Evolutionary conservation across 2,888 invertebrate genomes (phyloP).

Genomic region (Thereva unica): DNA sequence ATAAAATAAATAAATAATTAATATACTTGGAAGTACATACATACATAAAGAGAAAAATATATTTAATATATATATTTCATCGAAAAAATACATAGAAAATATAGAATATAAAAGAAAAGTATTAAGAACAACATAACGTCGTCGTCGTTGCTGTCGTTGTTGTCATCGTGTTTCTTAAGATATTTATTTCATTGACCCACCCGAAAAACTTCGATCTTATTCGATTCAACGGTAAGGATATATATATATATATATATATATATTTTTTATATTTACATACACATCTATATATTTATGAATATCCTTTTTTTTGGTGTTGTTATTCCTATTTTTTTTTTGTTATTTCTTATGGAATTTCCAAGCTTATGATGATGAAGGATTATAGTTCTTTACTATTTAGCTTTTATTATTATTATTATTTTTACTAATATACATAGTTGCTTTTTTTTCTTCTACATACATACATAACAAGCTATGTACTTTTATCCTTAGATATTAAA

Average conservation of each 20-base stretch:
- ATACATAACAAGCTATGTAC: too few species aligned
- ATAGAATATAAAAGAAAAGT: slow-evolving; percentile 9
- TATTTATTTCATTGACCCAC: slow-evolving; percentile 45
- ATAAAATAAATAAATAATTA: too few species aligned
- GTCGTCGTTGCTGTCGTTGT: too few species aligned
- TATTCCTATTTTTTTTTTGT: slow-evolving; percentile 14
- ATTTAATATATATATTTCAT: background rate
- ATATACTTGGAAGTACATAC: too few species aligned
- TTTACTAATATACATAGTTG: too few species aligned
- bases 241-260: background rate
- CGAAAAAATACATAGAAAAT: slow-evolving; percentile 22
- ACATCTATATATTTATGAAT: too few species aligned
- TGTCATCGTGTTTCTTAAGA: slow-evolving; percentile 38
- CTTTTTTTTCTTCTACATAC: too few species aligned
- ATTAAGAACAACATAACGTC: background rate
- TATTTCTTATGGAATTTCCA: background rate
- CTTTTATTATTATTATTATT: slow-evolving; percentile 8
- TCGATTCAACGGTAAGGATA: slow-evolving; percentile 46
- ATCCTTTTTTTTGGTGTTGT: slow-evolving; percentile 23
- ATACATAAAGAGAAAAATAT: background rate
- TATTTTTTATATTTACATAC: too few species aligned
- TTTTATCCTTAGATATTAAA: too few species aligned
- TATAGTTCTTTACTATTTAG: slow-evolving; percentile 23
- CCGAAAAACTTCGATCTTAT: slow-evolving; percentile 45
- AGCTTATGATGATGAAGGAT: slow-evolving; percentile 13